Conservation (phyloP, 2,888 invertebrate genomes). For the Orthosia gothica region DNA sequence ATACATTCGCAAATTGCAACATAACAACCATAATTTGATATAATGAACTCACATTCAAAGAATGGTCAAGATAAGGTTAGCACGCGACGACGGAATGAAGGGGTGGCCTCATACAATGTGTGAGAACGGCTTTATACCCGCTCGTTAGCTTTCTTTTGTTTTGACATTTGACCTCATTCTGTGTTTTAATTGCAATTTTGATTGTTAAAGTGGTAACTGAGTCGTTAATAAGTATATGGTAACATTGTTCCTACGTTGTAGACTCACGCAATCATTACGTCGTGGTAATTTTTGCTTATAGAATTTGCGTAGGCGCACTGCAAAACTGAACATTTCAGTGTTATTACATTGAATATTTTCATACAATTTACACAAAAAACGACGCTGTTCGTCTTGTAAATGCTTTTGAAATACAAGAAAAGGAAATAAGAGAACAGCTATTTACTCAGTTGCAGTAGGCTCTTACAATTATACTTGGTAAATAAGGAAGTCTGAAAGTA, state of each 20-base stretch:
- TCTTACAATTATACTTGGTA: conserved; percentile 24
- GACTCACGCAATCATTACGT: conserved; percentile 51
- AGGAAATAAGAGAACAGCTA: background rate
- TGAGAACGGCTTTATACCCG: conserved; percentile 67
- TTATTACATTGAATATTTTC: background rate
- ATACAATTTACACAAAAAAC: background rate
- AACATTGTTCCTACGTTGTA: conserved; percentile 37
- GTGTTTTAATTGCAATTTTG: conserved; percentile 62
- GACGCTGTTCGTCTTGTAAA: background rate
- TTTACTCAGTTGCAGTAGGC: background rate
- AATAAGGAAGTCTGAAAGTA: conserved; percentile 12
- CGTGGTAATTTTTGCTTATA: conserved; percentile 62
- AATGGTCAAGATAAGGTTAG: conserved; percentile 75
- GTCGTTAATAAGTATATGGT: conserved; percentile 8
- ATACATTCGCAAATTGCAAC: conserved; percentile 81
- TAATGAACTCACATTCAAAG: conserved; percentile 80
- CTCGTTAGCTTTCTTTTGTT: conserved; percentile 69
- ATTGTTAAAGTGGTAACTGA: conserved; percentile 26
- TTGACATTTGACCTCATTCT: conserved; percentile 70
- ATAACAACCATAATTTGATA: conserved; percentile 83
- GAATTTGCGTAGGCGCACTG: conserved; percentile 68
- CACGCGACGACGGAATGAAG: conserved; percentile 78
- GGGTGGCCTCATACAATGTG: conserved; percentile 62
- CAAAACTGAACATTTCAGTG: conserved; percentile 16
- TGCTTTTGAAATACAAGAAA: background rate